Evolutionary conservation across 2,797 vertebrate genomes (phyloP).

Genomic region (Sparidentex hasta): DNA sequence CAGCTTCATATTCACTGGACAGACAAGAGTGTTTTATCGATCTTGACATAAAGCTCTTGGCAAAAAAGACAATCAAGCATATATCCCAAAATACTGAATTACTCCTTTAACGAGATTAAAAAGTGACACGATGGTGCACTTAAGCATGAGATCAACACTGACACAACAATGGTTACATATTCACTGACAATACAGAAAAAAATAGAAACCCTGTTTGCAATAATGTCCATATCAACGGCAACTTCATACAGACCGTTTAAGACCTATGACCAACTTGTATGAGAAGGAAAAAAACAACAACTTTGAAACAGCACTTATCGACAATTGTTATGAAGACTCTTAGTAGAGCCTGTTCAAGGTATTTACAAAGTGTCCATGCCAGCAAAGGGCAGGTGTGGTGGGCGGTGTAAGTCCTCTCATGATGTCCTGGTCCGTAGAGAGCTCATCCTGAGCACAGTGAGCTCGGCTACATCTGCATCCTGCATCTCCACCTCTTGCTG

Average conservation of each 20-base stretch:
- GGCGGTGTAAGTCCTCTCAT: slow-evolving; percentile 65
- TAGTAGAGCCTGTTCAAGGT: slow-evolving; percentile 47
- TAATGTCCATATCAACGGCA: slow-evolving; percentile 18
- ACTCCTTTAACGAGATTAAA: slow-evolving; percentile 1
- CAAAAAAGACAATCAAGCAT: not conserved
- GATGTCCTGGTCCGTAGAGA: slow-evolving; percentile 78
- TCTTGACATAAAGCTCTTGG: not conserved
- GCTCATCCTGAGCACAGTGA: slow-evolving; percentile 82
- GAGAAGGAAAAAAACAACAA: not conserved
- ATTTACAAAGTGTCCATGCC: slow-evolving; percentile 68
- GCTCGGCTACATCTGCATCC: slow-evolving; percentile 81
- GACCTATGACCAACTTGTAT: not conserved
- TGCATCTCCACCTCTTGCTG: slow-evolving; percentile 79
- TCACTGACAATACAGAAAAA: slow-evolving; percentile 14
- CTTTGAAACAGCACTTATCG: slow-evolving; percentile 38
- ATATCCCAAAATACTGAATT: slow-evolving; percentile 3
- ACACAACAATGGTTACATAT: slow-evolving; percentile 13
- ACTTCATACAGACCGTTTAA: slow-evolving; percentile 20
- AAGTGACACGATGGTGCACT: not conserved
- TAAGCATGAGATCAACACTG: slow-evolving; percentile 11
- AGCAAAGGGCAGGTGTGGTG: slow-evolving; percentile 45
- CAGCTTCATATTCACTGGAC: not conserved
- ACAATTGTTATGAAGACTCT: slow-evolving; percentile 33
- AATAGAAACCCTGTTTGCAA: slow-evolving; percentile 13
- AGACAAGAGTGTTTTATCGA: not conserved